Conservation (phyloP, 2,113 vertebrate genomes). For the Platichthys flesus region DNA sequence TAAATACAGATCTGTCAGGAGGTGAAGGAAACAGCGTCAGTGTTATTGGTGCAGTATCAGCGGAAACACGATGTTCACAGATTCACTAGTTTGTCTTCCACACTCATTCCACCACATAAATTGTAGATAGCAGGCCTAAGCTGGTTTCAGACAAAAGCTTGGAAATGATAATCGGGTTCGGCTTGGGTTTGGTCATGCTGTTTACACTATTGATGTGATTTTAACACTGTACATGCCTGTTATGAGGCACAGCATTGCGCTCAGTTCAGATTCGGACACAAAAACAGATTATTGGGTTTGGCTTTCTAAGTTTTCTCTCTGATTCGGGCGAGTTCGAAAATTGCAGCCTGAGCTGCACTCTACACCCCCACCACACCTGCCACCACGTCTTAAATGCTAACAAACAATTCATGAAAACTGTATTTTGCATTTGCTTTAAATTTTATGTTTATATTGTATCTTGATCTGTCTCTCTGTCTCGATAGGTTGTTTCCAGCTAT, state of each 20-base stretch:
- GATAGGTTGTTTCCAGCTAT: slow-evolving; percentile 98
- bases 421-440: neutral
- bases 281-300: too few relatives aligned
- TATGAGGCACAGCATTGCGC: too few relatives aligned
- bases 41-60: neutral
- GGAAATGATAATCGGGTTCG: too few relatives aligned
- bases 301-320: too few relatives aligned
- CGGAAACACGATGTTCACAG: neutral
- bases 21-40: slow-evolving; percentile 5
- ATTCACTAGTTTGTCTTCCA: neutral
- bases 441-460: neutral
- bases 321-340: too few relatives aligned
- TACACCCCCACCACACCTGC: neutral
- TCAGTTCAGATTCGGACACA: too few relatives aligned
- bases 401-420: neutral
- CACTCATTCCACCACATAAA: too few relatives aligned
- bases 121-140: too few relatives aligned
- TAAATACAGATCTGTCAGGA: slow-evolving; percentile 12
- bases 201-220: too few relatives aligned
- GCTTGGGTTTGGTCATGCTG: too few relatives aligned
- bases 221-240: too few relatives aligned
- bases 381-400: neutral
- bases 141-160: too few relatives aligned
- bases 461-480: slow-evolving; percentile 20
- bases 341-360: neutral